Base-by-base conservation (phyloP, 2,888 invertebrate genomes). In the Dimorphilus gyrociliatus region DNA sequence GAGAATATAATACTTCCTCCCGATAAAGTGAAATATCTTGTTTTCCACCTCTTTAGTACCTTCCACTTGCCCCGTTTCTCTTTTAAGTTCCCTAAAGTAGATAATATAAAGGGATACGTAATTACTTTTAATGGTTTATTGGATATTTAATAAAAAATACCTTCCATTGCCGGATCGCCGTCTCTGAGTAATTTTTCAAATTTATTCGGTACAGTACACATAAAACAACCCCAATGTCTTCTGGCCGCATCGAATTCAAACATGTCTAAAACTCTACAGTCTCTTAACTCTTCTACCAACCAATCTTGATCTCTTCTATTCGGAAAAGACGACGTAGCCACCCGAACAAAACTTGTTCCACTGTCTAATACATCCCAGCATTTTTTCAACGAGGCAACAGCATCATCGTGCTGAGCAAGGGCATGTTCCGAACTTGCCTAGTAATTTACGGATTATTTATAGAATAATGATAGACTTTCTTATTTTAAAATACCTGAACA, bases 291-390 rank as follows among this genome's bases (percentile, higher is more conserved):
- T 59, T 77, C 78, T 24, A 85, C 67, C 26, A 88, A 64, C 48
- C 76, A 71, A 53, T 86, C 84, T 60, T 86, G 85, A 34, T 55
- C 57, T 72, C 84, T 84, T 32, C 75, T 67, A 34, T 78, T 78
- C 0, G 90, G 90, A 66, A 90, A 90, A 30, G 85, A 84, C 43
- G 85, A 82, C 4, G 88, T 90, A 32, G 88, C 86, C 25, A 90
- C 70, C 29, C 86, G 81, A 19, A 60, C 53, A 38, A 66, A 67
- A n/a, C 54, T 54, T 28, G 54, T 79, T 60, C 78, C 78, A 32
- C 53, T 49, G 63, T 86, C 84, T 49, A 90, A 71, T 47, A 81
- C 81, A 62, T 88, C 85, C 86, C 88, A 90, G 64, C 85, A 85
- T 57, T 81, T 78, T 63, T 82, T 82, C 36, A 66, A 50, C 18